These are phyloP conservation scores for Diaphora mendica DNA, from an alignment of 2,888 invertebrate species.

Conservation along the genomic window DNA sequence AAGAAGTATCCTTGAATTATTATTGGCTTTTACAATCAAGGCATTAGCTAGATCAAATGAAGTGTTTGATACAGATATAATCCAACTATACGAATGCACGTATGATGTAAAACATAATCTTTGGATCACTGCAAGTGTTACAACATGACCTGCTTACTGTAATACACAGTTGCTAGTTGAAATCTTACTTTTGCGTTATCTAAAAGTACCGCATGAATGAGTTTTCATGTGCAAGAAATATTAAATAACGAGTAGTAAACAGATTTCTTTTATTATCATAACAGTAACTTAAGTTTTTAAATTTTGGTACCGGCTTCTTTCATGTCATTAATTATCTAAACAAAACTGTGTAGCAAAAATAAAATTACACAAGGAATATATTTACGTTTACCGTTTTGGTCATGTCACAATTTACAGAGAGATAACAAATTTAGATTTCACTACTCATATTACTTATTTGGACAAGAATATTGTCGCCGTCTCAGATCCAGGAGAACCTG, in stretches of 20 bases:
- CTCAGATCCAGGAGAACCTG: conserved; percentile 38
- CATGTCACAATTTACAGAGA: conserved; percentile 38
- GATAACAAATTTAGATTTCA: conserved; percentile 45
- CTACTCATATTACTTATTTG: conserved; percentile 33
- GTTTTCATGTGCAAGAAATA: background rate
- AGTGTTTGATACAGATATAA: conserved; percentile 73
- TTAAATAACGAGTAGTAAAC: background rate
- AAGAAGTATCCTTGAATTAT: conserved; percentile 71
- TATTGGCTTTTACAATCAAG: conserved; percentile 67
- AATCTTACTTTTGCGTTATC: conserved; percentile 28
- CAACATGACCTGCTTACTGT: conserved; percentile 48
- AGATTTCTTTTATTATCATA: conserved; percentile 1
- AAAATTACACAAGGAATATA: conserved; percentile 39
- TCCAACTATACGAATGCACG: conserved; percentile 58
- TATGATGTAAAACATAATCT: conserved; percentile 49
- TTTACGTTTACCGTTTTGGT: conserved; percentile 38
- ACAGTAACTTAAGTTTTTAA: conserved; percentile 19
- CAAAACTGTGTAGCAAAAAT: conserved; percentile 34
- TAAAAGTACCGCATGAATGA: background rate
- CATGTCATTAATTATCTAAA: conserved; percentile 35
- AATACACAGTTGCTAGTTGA: conserved; percentile 29
- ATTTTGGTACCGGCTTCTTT: conserved; percentile 39
- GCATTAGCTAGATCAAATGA: conserved; percentile 74
- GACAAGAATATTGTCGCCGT: conserved; percentile 36
- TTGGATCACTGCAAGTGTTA: conserved; percentile 31